Base-by-base conservation (phyloP, 2,797 vertebrate species). In the Falco concolor region DNA sequence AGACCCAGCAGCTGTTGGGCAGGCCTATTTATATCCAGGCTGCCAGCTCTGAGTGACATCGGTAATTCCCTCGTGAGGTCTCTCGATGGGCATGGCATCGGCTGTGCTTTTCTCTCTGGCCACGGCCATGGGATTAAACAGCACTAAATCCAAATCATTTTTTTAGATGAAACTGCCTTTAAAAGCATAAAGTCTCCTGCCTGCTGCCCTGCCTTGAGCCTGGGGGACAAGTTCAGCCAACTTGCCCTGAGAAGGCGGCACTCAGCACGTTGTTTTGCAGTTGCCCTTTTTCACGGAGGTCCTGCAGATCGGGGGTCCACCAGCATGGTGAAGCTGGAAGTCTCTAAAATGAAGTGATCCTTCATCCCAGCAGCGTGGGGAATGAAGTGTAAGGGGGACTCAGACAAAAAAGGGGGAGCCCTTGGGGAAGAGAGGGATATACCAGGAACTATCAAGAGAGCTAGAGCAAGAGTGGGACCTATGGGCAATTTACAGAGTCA, bases 21-120 rank as follows among this genome's bases (percentile, higher is more conserved):
- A 84, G 84, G 36, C 73, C 92, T 93, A 93, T 96, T 97, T 97
- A 89, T 95, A 95, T 40, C 82, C 69, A 72, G 54, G 19, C 87
- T 95, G 80, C 87, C 67, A 47, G 85, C 4, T 0, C 69, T 60
- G 40, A 76, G 65, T 53, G 74, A 97, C 18, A 53, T 84, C 0
- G 13, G 45, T 67, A 95, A 89, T 95, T 92, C 90, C 85, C 59
- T 21, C 1, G 45, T 4, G 18, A 74, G 44, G 34, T 86, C 79
- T 89, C 75, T 94, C 4, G 24, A 36, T 28, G 4, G 3, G 67
- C 44, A n/a, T 32, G 45, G 56, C 23, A 44, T 47, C 13, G 7
- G 32, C 93, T 23, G 63, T 0, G 1, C 87, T 90, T 67, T 50
- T 78, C n/a, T 82, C 45, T 91, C 63, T 57, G 49, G 30, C 82